Base-by-base conservation (phyloP, 2,113 vertebrate species). In the Sorex fumeus region DNA sequence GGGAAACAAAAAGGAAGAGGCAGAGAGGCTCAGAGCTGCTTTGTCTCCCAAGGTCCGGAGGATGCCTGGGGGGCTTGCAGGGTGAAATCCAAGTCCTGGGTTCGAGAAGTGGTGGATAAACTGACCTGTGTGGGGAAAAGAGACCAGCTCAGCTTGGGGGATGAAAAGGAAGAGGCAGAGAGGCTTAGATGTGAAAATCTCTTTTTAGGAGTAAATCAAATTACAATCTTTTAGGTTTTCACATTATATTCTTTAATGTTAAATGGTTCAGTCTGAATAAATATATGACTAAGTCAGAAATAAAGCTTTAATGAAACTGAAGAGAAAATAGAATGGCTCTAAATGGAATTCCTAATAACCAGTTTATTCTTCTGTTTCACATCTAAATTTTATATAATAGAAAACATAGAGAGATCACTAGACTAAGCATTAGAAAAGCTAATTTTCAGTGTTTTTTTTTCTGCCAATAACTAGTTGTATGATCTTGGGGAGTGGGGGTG, bases 191-290 rank as follows among this genome's bases (percentile, higher is more conserved):
- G 83, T 21, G 5, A 86, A 19, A 88, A 60, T 66, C 66, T 94
- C 92, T 36, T 85, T 11, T 75, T 70, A n/a, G n/a, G 13, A 88
- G 72, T 62, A 87, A 90, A 91, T 74, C 53, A 19, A 30, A 23
- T 83, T 36, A 34, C 53, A 84, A 1, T 80, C 19, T 57, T 83
- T 88, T 87, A n/a, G 19, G 12, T 80, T 90, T 95, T 91, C 47
- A 80, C 18, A 74, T n/a, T 80, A 40, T 12, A 84, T 7, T 71
- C 77, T 76, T 67, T 84, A 90, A n/a, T 88, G 62, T 66, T 91
- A 93, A 90, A 76, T 87, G 30, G 83, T 16, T 69, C 81, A 60
- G 6, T 86, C 47, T 57, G 66, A 92, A 78, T 66, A 94, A 86
- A 67, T 30, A 71, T 6, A 21, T 62, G 34, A 76, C n/a, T 89